phyloP scores from a whole-genome alignment of 2,113 vertebrate genomes.

The Pantherophis guttatus region DNA sequence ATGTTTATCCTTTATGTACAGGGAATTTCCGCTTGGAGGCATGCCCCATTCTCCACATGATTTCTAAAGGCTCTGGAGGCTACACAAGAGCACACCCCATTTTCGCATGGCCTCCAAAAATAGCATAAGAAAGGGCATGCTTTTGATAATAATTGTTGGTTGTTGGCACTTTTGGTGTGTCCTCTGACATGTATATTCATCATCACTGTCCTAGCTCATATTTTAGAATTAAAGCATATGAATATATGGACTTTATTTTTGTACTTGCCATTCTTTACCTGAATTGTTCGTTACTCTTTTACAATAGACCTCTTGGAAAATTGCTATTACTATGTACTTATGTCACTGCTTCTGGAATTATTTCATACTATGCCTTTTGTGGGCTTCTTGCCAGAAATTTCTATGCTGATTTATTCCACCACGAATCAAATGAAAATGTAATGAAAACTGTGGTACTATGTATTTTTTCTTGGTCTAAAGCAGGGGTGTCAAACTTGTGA shows the following conservation, averaged over 20 bases:
- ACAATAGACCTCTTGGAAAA: conserved; percentile 22
- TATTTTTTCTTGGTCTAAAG: neutral
- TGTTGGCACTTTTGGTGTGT: too few species aligned
- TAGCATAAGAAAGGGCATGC: too few species aligned
- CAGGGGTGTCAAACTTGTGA: too few species aligned
- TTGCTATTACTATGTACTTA: conserved; percentile 35
- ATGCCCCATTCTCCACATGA: too few species aligned
- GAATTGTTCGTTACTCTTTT: conserved; percentile 49
- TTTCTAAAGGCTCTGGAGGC: too few species aligned
- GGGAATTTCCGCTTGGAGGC: neutral
- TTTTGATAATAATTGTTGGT: too few species aligned
- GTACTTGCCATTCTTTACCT: conserved; percentile 29
- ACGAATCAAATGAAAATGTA: neutral
- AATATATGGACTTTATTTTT: conserved; percentile 9
- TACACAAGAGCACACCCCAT: too few species aligned
- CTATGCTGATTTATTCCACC: conserved; percentile 20
- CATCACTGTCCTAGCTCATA: neutral
- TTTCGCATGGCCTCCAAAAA: too few species aligned
- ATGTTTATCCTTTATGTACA: neutral
- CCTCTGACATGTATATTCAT: too few species aligned
- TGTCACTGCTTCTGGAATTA: conserved; percentile 29
- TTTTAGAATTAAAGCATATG: neutral
- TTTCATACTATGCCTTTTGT: conserved; percentile 34
- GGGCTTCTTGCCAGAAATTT: conserved; percentile 43
- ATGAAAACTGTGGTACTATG: conserved; percentile 3